phyloP scores from a whole-genome alignment of 2,113 vertebrate genomes.

The Taurulus bubalis region DNA sequence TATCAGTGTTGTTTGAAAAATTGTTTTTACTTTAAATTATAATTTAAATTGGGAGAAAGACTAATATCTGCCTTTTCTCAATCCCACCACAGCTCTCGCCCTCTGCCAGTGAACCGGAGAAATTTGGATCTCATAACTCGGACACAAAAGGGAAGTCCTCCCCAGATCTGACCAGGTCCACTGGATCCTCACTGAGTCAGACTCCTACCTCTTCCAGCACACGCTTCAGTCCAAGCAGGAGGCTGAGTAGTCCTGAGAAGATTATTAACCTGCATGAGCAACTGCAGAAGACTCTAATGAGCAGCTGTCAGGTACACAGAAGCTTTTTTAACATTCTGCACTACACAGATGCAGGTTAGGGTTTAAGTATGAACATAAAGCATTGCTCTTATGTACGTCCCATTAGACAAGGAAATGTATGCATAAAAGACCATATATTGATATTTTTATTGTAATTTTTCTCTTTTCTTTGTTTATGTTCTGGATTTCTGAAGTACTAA shows the following conservation, averaged over 20 bases:
- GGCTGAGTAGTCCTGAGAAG: slow-evolving; percentile 75
- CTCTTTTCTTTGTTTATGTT: background rate
- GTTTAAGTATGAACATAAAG: background rate
- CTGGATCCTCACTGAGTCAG: background rate
- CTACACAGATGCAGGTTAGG: background rate
- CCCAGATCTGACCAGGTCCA: slow-evolving; percentile 16
- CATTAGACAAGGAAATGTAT: background rate
- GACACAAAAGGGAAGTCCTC: slow-evolving; percentile 23
- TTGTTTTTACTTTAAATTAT: background rate
- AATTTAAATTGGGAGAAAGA: background rate
- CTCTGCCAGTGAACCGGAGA: slow-evolving; percentile 32
- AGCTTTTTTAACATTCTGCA: background rate
- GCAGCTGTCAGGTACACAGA: slow-evolving; percentile 73
- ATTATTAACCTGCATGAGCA: slow-evolving; percentile 78
- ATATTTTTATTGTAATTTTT: background rate
- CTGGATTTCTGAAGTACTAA: background rate
- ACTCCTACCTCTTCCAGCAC: fast-evolving
- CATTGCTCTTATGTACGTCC: background rate
- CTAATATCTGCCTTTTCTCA: background rate
- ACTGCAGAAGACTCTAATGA: slow-evolving; percentile 69
- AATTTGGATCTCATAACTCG: background rate
- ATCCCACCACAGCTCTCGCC: slow-evolving; percentile 49
- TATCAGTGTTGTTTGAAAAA: background rate
- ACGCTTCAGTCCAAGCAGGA: background rate
- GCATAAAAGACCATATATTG: background rate